phyloP scores from a whole-genome alignment of 2,797 vertebrate genomes.

The Eulemur coronatus region DNA sequence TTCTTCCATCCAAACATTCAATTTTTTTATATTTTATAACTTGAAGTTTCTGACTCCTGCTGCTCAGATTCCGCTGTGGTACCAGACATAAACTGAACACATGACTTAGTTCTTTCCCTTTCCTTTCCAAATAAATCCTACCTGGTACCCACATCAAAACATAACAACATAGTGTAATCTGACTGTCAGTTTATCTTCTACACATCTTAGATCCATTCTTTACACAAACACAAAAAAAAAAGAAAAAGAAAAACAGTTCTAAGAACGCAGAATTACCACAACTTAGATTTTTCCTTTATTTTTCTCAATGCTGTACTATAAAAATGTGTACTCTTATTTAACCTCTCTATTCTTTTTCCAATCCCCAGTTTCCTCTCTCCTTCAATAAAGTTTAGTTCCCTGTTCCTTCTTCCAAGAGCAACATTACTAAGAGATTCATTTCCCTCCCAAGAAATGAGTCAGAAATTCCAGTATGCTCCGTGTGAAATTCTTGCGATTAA shows the following conservation, averaged over 20 bases:
- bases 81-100: not conserved
- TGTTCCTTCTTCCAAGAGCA: slow-evolving; percentile 32
- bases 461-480: not conserved
- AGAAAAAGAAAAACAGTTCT: not conserved
- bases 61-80: not conserved
- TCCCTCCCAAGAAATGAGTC: slow-evolving; percentile 36
- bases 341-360: not conserved
- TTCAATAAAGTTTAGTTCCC: slow-evolving; percentile 23
- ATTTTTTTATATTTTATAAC: not conserved
- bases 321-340: slow-evolving; percentile 30
- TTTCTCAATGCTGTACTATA: not conserved
- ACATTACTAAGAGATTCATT: slow-evolving; percentile 27
- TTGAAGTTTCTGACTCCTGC: not conserved
- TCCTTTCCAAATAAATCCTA: slow-evolving; percentile 6
- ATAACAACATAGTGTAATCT: not conserved
- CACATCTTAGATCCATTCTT: not conserved
- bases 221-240: not conserved
- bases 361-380: not conserved
- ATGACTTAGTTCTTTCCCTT: not conserved
- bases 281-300: not conserved
- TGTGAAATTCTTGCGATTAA: slow-evolving; percentile 45
- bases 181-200: not conserved
- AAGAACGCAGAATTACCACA: not conserved
- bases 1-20: not conserved
- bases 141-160: not conserved